A percentile compares a stretch with the other conserved stretches of the same genome.
Evolutionary conservation across 2,113 vertebrate species (phyloP).

Genomic region (Podilymbus podiceps): DNA sequence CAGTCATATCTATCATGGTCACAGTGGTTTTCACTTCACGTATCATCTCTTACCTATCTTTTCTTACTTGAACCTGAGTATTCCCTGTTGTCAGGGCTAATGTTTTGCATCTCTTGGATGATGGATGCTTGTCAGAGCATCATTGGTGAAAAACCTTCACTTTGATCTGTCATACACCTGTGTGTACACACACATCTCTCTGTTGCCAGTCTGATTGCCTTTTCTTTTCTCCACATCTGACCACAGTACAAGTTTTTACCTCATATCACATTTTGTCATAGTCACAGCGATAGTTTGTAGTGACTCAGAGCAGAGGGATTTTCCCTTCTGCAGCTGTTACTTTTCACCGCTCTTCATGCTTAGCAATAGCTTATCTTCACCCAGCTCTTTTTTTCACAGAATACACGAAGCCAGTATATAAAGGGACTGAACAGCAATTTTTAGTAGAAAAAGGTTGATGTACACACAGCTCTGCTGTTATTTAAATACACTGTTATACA

Average conservation of each 20-base stretch:
- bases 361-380: not conserved
- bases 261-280: too few species aligned
- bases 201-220: not conserved
- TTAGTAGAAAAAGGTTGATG: not conserved
- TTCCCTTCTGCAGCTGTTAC: not conserved
- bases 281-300: not conserved
- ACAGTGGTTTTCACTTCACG: not conserved
- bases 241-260: not conserved
- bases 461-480: not conserved
- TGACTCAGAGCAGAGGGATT: not conserved
- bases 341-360: not conserved
- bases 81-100: not conserved
- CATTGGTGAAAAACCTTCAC: not conserved
- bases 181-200: not conserved
- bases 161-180: not conserved
- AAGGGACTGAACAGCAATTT: not conserved
- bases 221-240: not conserved
- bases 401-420: not conserved
- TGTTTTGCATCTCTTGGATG: not conserved
- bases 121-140: not conserved
- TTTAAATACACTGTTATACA: not conserved
- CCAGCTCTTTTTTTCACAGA: not conserved
- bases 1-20: not conserved
- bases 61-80: not conserved
- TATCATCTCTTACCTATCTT: not conserved